Base-by-base conservation (phyloP, 1,140 invertebrate genomes). In the Bombus vancouverensis region DNA sequence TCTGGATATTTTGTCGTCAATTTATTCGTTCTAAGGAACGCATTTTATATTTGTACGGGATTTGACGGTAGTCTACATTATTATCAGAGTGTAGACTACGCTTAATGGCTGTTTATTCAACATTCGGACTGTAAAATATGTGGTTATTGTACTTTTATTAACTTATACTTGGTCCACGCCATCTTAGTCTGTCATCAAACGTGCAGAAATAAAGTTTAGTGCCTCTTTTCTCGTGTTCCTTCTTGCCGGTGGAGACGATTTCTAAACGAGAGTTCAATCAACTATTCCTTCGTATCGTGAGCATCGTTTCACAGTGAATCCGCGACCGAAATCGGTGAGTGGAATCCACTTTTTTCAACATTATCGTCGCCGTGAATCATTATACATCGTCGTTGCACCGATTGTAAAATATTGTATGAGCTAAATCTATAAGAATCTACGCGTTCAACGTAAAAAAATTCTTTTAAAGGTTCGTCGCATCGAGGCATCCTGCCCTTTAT, bases 171-270 rank as follows among this genome's bases (percentile, higher is more conserved):
- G 66, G 70, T 78, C 73, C 66, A 89, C 90, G 89, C 90, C 90
- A 91, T 91, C 85, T 91, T 91, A 89, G 79, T 89, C 89, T 89
- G 89, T 91, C 90, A 88, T 62, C 73, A 65, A 86, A 68, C 83
- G 57, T 77, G 68, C 34, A 37, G 65, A 72, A n/a, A 71, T n/a
- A 59, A 74, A 80, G 34, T 81, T 68, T 57, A 57, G 74, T 71
- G 65, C 10, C 53, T 66, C 81, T 75, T 62, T 10, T 47, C 37
- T 37, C 5, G 15, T 22, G 15, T 72, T 72, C 22, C 3, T 57
- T 15, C 1, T 28, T 25, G 57, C 10, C 39, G 10, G 42, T 34
- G 37, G 28, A 32, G 25, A 42, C 37, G 22, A 47, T 72, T 59
- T 72, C 57, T 15, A 59, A 44, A 71, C 34, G 32, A 66, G 2